Evolutionary conservation across 2,888 invertebrate species (phyloP).

Genomic region (Syrphus vitripennis): DNA sequence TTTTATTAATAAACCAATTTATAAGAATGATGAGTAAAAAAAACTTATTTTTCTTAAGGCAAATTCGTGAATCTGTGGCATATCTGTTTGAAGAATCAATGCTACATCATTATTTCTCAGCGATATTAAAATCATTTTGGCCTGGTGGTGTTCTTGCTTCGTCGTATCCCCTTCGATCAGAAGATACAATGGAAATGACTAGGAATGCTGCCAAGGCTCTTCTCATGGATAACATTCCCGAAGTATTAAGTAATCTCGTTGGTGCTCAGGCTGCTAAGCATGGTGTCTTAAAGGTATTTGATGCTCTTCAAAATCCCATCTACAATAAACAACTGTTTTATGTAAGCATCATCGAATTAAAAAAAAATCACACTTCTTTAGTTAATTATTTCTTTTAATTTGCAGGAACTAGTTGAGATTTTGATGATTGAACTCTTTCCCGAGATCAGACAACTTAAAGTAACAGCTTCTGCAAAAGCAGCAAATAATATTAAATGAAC

Average conservation of each 20-base stretch:
- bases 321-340: conserved; percentile 96
- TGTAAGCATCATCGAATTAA: conserved; percentile 87
- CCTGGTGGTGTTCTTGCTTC: conserved; percentile 89
- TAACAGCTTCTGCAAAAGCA: conserved; percentile 66
- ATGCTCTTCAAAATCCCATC: conserved; percentile 90
- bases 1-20: conserved; percentile 1
- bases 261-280: conserved; percentile 92
- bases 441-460: conserved; percentile 84
- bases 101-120: conserved; percentile 92
- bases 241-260: conserved; percentile 91
- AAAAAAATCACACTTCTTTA: background rate
- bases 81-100: conserved; percentile 95
- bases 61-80: conserved; percentile 92
- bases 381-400: conserved; percentile 1
- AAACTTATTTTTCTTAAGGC: conserved; percentile 82
- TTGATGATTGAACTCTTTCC: conserved; percentile 87
- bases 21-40: background rate
- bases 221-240: conserved; percentile 88
- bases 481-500: conserved; percentile 48
- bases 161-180: conserved; percentile 81
- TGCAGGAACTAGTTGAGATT: conserved; percentile 87
- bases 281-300: conserved; percentile 93
- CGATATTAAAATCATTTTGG: conserved; percentile 94
- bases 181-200: conserved; percentile 86
- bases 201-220: conserved; percentile 84